Base-by-base conservation (phyloP, 2,888 invertebrate species). In the Drosophila maculinotata region DNA sequence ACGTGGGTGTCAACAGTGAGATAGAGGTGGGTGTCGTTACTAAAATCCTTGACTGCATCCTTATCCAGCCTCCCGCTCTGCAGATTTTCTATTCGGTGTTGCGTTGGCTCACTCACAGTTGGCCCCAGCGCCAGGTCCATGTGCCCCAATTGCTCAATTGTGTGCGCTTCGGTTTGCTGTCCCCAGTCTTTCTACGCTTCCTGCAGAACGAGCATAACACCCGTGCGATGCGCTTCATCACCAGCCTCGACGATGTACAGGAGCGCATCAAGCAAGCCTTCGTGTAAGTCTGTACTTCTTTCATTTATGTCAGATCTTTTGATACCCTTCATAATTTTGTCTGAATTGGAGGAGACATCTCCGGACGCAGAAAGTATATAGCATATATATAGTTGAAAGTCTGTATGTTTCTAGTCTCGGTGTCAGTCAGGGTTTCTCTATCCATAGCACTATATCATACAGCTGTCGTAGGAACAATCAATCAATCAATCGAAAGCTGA, bases 1-100 rank as follows among this genome's bases (percentile, higher is more conserved):
- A n/a, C 38, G 3, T 70, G 23, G 79, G 69, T 3, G 79, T 80
- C 5, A 80, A 80, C 20, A 65, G 45, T 20, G 79, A 82, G 35
- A 75, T 77, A 5, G 79, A 72, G 60, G 75, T 72, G 17, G 20
- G 59, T n/a, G 3, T 10, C 10, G 2, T 0, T 0, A 1, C 4
- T 3, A 15, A 28, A 5, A 6, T 31, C n/a, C 4, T n/a, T 35
- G 15, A 7, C 0, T n/a, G 1, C 6, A 14, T n/a, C 7, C 7
- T 9, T 2, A 7, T 17, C n/a, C 3, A 9, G 3, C 0, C 9
- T 1, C 14, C 25, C 8, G 3, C 3, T n/a, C 8, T 23, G 0
- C 26, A 79, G 79, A 51, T 76, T 1, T 70, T 82, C n/a, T 75
- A 75, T 58, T 28, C 63, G 1, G 65, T 52, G 0, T 17, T 76